Evolutionary conservation across 2,113 vertebrate species (phyloP).

Genomic region (Stegastes partitus): DNA sequence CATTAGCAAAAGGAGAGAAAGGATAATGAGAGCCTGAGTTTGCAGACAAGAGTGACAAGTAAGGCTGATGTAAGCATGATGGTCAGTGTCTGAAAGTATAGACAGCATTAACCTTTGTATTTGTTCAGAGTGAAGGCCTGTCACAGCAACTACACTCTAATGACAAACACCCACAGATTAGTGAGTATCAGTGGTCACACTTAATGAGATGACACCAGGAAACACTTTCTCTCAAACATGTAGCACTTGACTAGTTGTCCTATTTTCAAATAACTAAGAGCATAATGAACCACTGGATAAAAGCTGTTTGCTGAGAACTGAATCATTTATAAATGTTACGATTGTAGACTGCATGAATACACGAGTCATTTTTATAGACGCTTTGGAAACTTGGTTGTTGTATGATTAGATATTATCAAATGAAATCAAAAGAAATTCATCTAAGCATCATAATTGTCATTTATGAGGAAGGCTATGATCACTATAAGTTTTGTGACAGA

Average conservation of each 20-base stretch:
- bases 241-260: constrained; percentile 34
- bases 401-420: neutral
- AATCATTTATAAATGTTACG: constrained; percentile 45
- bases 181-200: constrained; percentile 33
- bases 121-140: constrained; percentile 21
- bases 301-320: constrained; percentile 38
- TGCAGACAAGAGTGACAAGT: neutral
- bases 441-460: neutral
- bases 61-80: constrained; percentile 29
- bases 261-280: constrained; percentile 43
- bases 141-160: neutral
- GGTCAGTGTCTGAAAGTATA: constrained; percentile 21
- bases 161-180: constrained; percentile 33
- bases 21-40: constrained; percentile 51
- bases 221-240: constrained; percentile 43
- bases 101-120: constrained; percentile 50
- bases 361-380: constrained; percentile 10
- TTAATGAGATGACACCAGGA: constrained; percentile 64
- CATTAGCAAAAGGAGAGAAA: constrained; percentile 56
- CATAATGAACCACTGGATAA: constrained; percentile 44
- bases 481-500: too few species aligned
- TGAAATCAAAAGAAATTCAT: neutral
- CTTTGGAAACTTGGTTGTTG: constrained; percentile 1
- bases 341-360: constrained; percentile 10
- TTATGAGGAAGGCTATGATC: too few species aligned